Base-by-base conservation (phyloP, 2,797 vertebrate genomes). In the Nyctibius grandis region DNA sequence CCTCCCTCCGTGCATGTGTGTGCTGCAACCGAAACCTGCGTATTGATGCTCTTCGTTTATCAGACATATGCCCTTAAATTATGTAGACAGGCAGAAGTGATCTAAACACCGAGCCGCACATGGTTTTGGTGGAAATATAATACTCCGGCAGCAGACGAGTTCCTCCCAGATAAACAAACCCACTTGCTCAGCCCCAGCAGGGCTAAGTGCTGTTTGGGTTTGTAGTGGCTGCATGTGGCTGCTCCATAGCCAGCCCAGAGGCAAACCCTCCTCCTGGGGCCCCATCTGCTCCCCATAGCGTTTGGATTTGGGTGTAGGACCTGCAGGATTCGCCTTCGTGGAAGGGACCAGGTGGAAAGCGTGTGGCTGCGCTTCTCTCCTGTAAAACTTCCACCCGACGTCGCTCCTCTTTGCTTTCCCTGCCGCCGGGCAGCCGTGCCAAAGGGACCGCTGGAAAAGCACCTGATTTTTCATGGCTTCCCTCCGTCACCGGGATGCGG, bases 91-190 rank as follows among this genome's bases (percentile, higher is more conserved):
- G 89, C 73, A 95, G 94, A 96, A 94, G 74, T 67, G 91, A 51
- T 59, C 33, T 85, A 54, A 79, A 93, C 42, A 45, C 44, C 74
- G 34, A 89, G 81, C 63, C 38, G 84, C 97, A 57, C 96, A 85
- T 93, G 94, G 91, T 84, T 97, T 93, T 42, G 69, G 73, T 89
- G 78, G 96, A 94, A 97, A 97, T 53, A 82, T 64, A 68, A 97
- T 94, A 92, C 96, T 93, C 77, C 34, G 64, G 89, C 82, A 69
- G 77, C 65, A 44, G 89, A 84, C 31, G 95, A 93, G 74, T 96
- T 94, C 85, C 78, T 97, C 91, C 73, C 92, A 89, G 93, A 96
- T 92, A 97, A 96, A 97, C 95, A 93, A 93, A 96, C 89, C 82
- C 93, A 25, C 92, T 96, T 25, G 79, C 96, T 92, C 91, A 96